These are phyloP conservation scores for Synergus laeviventris DNA, from an alignment of 2,888 invertebrate species.

Conservation along the genomic window DNA sequence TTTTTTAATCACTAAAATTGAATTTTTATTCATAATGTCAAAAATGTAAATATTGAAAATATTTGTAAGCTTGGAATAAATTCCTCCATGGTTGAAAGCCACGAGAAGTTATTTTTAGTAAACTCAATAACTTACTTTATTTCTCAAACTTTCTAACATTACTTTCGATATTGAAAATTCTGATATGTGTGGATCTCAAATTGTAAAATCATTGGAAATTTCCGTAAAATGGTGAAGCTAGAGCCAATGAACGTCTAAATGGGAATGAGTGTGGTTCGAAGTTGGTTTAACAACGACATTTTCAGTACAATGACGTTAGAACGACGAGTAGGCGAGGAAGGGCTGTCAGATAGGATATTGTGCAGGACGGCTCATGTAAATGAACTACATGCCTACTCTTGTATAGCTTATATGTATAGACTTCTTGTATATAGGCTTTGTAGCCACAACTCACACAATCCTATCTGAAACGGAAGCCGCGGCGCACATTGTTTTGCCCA, in stretches of 20 bases:
- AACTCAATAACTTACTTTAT: too few species aligned
- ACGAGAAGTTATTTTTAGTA: neutral
- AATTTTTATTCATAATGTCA: too few species aligned
- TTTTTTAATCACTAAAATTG: too few species aligned
- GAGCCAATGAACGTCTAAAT: constrained; percentile 33
- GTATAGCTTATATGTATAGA: constrained; percentile 44
- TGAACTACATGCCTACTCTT: constrained; percentile 23
- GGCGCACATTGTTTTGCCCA: constrained; percentile 69
- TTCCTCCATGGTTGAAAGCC: neutral
- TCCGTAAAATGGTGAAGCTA: neutral
- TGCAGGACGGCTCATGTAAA: constrained; percentile 39
- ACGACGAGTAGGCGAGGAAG: constrained; percentile 59
- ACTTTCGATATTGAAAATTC: neutral
- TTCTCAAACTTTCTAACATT: too few species aligned
- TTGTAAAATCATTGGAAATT: neutral
- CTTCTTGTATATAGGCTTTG: constrained; percentile 47
- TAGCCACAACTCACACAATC: constrained; percentile 63
- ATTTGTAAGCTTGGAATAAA: neutral
- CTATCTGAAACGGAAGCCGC: constrained; percentile 73
- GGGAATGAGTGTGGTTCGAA: constrained; percentile 31
- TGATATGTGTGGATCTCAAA: neutral
- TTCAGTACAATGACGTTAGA: constrained; percentile 62
- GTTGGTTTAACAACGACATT: constrained; percentile 34
- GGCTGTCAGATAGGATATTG: constrained; percentile 65
- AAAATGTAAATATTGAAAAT: too few species aligned